Base-by-base conservation (phyloP, 2,113 vertebrate species). In the Phyllostomus discolor region DNA sequence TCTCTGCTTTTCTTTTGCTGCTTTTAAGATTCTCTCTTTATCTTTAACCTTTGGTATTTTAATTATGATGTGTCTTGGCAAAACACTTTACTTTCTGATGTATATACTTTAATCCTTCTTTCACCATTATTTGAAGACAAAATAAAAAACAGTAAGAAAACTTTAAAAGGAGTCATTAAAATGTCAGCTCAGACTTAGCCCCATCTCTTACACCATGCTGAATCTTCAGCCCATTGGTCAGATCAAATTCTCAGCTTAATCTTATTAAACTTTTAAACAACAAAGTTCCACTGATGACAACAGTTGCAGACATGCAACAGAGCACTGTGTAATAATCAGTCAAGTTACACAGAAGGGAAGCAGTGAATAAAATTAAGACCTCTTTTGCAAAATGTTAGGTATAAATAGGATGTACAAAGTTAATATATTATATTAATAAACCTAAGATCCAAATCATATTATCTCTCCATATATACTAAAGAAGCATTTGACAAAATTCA, bases 111-210 rank as follows among this genome's bases (percentile, higher is more conserved):
- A 76, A 72, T 67, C 38, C 46, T 79, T 80, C 35, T 94, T 73
- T 57, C 28, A 87, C 11, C 31, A 66, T 64, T 75, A 73, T 52
- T 83, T 79, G 64, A 66, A 35, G 76, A 73, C n/a, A 79, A 95
- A 95, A 88, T 67, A 43, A 86, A 87, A 82, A 89, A 73, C 20
- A 97, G 15, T 12, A 67, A 75, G 20, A 64, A 80, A 93, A 95
- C 17, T 54, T 94, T 41, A 81, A 87, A 62, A 87, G 52, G 19
- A 54, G 24, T 12, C 70, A 93, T 20, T 79, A 41, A 91, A 52
- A 86, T 12, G 16, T 81, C 41, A 69, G 83, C 19, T 84, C 28
- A 75, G 75, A 48, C 66, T 70, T 31, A 78, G 85, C 11, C 8
- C 22, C 22, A 54, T 8, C 67, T 86, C 64, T 69, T 85, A 67